A percentile compares a stretch with the other conserved stretches of the same genome.
Evolutionary conservation across 2,888 invertebrate genomes (phyloP).

Genomic region (Tachystola acroxantha): DNA sequence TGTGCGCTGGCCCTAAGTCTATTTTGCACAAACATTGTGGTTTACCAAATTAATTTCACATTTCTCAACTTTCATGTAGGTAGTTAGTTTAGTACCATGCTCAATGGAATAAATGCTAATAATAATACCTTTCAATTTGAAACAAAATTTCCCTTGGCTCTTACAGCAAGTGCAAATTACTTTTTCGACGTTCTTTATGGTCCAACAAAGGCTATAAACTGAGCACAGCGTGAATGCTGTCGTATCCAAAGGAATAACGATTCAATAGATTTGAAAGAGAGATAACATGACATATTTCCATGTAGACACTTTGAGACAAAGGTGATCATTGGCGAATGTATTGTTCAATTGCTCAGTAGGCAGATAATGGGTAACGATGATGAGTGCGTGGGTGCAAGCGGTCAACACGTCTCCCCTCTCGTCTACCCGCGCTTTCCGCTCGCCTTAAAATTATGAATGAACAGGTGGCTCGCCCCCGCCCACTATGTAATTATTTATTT

Average conservation of each 20-base stretch:
- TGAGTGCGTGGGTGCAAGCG: conserved; percentile 16
- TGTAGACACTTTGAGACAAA: neutral
- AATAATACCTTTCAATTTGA: too few species aligned
- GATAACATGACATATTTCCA: neutral
- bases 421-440: conserved; percentile 8
- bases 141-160: too few species aligned
- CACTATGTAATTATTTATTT: conserved; percentile 9
- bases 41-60: too few species aligned
- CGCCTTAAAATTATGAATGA: conserved; percentile 45
- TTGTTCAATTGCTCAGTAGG: conserved; percentile 9
- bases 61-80: too few species aligned
- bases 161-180: too few species aligned
- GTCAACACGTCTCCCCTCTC: conserved; percentile 6
- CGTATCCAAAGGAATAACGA: neutral
- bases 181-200: neutral
- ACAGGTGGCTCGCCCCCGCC: conserved; percentile 48
- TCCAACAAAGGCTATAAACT: neutral
- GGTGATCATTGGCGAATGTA: conserved; percentile 7
- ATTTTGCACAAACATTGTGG: too few species aligned
- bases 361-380: conserved; percentile 5
- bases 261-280: neutral
- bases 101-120: too few species aligned
- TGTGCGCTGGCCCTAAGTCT: too few species aligned
- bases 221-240: neutral
- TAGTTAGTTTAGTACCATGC: too few species aligned